Evolutionary conservation across 2,888 invertebrate species (phyloP).

Genomic region (Amitus sp.): DNA sequence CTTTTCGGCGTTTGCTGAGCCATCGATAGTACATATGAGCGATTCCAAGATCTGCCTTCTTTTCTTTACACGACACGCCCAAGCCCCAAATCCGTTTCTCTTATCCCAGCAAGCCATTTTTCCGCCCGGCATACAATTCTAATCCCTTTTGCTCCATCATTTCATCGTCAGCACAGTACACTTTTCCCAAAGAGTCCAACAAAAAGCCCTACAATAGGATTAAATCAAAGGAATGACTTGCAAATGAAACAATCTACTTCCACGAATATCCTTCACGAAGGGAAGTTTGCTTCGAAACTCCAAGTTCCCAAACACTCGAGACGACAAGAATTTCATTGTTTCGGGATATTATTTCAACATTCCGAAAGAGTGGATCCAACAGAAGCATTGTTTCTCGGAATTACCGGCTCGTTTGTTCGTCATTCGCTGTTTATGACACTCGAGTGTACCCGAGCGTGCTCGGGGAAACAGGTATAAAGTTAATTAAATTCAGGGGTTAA

Average conservation of each 20-base stretch:
- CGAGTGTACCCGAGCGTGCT: constrained; percentile 18
- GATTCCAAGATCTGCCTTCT: constrained; percentile 7
- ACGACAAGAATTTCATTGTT: background rate
- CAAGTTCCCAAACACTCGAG: background rate
- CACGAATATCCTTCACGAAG: background rate
- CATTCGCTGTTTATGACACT: constrained; percentile 36
- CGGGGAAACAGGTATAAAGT: constrained; percentile 18
- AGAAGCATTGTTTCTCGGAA: constrained; percentile 25
- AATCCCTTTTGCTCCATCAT: constrained; percentile 27
- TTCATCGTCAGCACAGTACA: constrained; percentile 16
- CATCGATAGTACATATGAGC: constrained; percentile 16
- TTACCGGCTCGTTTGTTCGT: constrained; percentile 30
- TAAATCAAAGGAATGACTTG: background rate
- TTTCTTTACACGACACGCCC: constrained; percentile 17
- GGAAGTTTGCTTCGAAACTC: background rate
- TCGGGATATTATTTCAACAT: constrained; percentile 1
- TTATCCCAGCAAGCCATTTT: constrained; percentile 28
- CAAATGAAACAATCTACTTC: background rate
- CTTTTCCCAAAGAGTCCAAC: constrained; percentile 10
- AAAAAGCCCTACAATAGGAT: background rate
- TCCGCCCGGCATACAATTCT: constrained; percentile 30
- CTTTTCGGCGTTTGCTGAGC: constrained; percentile 10
- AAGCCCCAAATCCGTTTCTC: constrained; percentile 8
- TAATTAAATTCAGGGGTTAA: constrained; percentile 31
- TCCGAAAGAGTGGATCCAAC: constrained; percentile 12